Conservation (phyloP, 2,113 vertebrate genomes). For the Collichthys lucidus region DNA sequence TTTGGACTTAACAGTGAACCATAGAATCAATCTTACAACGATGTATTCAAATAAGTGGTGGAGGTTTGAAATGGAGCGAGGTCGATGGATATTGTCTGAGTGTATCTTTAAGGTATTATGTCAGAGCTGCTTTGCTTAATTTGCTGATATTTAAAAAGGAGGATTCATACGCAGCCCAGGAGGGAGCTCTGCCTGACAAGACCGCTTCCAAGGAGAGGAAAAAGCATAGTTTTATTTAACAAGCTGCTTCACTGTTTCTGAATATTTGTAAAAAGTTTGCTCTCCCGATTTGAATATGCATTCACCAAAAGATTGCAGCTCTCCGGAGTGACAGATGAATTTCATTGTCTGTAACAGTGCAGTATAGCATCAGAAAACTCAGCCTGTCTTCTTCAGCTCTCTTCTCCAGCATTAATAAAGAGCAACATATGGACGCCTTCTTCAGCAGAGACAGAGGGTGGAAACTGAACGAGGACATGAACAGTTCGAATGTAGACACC, state of each 20-base stretch:
- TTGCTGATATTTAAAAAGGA: not conserved
- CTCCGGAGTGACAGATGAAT: not conserved
- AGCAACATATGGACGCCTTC: slow-evolving; percentile 21
- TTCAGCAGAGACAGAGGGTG: not conserved
- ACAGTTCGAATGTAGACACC: slow-evolving; percentile 33
- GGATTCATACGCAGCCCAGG: not conserved
- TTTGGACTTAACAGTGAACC: not conserved
- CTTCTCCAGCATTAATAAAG: slow-evolving; percentile 17
- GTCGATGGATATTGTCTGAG: not conserved
- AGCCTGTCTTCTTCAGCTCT: slow-evolving; percentile 10
- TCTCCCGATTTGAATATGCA: not conserved
- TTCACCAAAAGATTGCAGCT: not conserved
- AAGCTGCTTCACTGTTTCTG: not conserved
- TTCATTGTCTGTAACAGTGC: not conserved
- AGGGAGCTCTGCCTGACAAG: not conserved
- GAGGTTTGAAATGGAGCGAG: not conserved
- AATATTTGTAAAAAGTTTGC: not conserved
- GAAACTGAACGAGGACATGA: slow-evolving; percentile 38
- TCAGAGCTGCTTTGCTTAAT: not conserved
- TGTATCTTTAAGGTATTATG: not conserved
- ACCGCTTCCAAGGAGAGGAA: not conserved
- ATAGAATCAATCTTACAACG: not conserved
- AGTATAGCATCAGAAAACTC: not conserved
- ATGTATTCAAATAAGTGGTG: not conserved
- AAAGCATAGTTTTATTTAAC: not conserved